phyloP scores from a whole-genome alignment of 2,113 vertebrate species.

The Atlantisia rogersi region DNA sequence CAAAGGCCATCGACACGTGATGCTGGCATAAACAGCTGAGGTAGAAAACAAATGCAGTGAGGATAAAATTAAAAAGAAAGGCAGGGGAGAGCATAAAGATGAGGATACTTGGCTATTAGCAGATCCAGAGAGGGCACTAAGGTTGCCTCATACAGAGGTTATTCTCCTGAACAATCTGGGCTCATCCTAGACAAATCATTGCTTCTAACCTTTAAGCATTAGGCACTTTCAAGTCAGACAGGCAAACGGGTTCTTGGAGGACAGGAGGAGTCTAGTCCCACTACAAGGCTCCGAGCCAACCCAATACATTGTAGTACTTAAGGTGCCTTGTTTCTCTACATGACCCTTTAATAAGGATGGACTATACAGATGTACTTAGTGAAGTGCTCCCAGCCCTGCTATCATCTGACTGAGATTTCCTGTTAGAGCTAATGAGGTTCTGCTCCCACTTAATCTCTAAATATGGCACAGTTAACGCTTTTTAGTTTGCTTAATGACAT shows the following conservation, averaged over 20 bases:
- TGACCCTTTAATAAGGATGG: neutral
- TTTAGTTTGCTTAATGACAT: constrained; percentile 59
- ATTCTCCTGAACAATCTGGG: neutral
- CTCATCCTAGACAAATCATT: neutral
- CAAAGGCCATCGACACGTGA: rapidly evolving
- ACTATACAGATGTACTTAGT: neutral
- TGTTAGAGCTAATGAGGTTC: constrained; percentile 52
- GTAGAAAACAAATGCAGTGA: neutral
- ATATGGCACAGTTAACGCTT: constrained; percentile 47
- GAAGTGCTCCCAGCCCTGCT: constrained; percentile 27
- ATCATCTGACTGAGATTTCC: constrained; percentile 26
- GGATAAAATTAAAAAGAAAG: neutral
- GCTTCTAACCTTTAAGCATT: neutral
- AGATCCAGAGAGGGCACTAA: neutral
- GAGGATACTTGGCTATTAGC: neutral
- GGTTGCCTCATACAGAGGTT: neutral
- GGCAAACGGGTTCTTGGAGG: neutral
- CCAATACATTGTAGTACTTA: neutral
- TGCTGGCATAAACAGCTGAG: neutral
- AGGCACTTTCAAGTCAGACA: neutral
- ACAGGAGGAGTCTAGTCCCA: neutral
- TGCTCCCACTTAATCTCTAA: constrained; percentile 58
- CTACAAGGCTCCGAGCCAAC: neutral
- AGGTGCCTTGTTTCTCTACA: neutral
- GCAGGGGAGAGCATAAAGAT: neutral